A percentile compares a stretch with the other conserved stretches of the same genome.
These are phyloP conservation scores for Actenoides hombroni DNA, from an alignment of 2,113 vertebrate species.

Conservation along the genomic window DNA sequence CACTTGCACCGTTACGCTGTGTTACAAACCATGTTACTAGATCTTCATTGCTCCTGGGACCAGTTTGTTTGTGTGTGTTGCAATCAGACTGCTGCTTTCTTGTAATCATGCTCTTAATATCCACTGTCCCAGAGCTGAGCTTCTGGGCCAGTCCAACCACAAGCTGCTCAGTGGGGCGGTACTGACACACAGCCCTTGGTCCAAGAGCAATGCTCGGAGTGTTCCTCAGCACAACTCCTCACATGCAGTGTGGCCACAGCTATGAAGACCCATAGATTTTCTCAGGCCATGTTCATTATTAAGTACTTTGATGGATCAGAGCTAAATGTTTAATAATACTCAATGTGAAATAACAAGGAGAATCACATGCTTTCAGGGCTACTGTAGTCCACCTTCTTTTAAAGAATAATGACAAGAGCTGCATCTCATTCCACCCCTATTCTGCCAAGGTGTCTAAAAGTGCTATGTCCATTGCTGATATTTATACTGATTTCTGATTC, in stretches of 20 bases:
- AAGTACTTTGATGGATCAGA: not conserved
- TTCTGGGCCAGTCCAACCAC: not conserved
- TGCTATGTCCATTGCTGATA: not conserved
- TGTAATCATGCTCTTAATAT: not conserved
- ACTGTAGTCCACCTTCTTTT: not conserved
- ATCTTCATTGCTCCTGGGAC: not conserved
- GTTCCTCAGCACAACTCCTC: rapidly evolving
- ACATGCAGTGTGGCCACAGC: not conserved
- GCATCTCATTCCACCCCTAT: not conserved
- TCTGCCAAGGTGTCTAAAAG: not conserved
- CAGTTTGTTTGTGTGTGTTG: not conserved
- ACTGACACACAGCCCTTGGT: too few species aligned
- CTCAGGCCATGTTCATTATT: not conserved
- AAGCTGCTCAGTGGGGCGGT: rapidly evolving
- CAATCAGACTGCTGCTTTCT: not conserved
- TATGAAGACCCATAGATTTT: not conserved
- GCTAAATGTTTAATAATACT: not conserved
- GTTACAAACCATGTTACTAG: not conserved
- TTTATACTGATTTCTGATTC: not conserved
- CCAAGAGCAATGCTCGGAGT: not conserved
- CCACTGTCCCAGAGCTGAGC: not conserved
- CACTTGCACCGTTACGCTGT: not conserved
- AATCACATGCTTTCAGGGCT: not conserved
- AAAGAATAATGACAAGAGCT: not conserved
- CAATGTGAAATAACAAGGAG: not conserved